Conservation (phyloP, 2,113 vertebrate species). For the Sylvietta virens region DNA sequence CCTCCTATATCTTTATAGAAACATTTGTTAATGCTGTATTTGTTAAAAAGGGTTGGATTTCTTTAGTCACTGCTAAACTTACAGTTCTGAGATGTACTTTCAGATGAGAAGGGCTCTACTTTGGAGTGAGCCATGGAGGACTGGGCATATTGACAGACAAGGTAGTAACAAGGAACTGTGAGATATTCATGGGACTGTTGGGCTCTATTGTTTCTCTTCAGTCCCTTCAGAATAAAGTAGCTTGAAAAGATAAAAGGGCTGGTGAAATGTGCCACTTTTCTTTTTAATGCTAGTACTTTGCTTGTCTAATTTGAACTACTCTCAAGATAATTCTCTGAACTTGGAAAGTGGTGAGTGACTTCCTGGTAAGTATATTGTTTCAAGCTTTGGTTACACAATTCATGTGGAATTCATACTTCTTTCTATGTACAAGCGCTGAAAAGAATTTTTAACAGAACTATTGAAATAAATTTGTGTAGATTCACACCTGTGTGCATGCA, state of each 20-base stretch:
- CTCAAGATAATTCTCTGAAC: background rate
- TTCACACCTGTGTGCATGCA: accelerated
- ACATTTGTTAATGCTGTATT: background rate
- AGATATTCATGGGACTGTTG: background rate
- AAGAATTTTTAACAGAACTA: background rate
- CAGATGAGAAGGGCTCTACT: background rate
- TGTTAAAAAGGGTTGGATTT: background rate
- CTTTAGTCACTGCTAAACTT: background rate
- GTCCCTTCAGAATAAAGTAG: background rate
- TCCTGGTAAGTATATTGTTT: background rate
- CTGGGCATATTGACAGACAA: background rate
- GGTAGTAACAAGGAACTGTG: background rate
- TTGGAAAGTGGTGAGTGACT: background rate
- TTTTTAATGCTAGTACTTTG: background rate
- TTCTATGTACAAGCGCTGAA: background rate
- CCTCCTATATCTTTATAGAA: background rate
- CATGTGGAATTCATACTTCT: background rate
- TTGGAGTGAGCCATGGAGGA: background rate
- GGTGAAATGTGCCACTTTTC: background rate
- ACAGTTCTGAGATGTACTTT: accelerated
- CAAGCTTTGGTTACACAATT: background rate
- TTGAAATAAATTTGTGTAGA: background rate
- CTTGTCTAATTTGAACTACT: background rate
- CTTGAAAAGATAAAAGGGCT: background rate
- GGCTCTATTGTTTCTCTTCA: background rate